Base-by-base conservation (phyloP, 2,888 invertebrate species). In the Sphaeridia pumilis region DNA sequence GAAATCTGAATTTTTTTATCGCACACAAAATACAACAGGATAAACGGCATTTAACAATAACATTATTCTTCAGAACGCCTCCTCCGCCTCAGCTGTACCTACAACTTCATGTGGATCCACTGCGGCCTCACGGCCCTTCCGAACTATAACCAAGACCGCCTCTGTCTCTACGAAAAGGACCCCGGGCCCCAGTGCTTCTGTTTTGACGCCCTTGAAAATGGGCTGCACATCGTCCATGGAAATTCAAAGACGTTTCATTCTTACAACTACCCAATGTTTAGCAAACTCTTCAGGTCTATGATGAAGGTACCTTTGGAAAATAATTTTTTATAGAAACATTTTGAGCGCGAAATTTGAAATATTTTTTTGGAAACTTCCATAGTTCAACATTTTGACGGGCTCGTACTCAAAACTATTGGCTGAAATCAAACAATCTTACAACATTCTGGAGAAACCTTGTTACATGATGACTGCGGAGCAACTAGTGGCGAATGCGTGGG, bases 51-150 rank as follows among this genome's bases (percentile, higher is more conserved):
- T 34, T 35, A n/a, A 34, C 24, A 25, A 27, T 46, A 10, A 4
- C 24, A n/a, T n/a, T n/a, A n/a, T n/a, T n/a, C 17, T 31, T 4
- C 35, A 52, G 52, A 52, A 28, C 46, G 47, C 34, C 21, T 52
- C 4, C 20, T 25, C 1, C 22, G 25, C n/a, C 34, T 52, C 2
- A 38, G 38, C 25, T 52, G 52, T 20, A 52, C 52, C 1, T 52
- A 47, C 25, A 52, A 52, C 25, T 52, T 52, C 31, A 3, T 47
- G 2, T 52, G 52, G 52, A 47, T 43, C 2, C 46, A 45, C 26
- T 52, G 52, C 34, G 52, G 52, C 1, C 28, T 47, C 20, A 38
- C 38, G 12, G 17, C 12, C 7, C 17, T 12, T 5, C 5, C 5
- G 5, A 17, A 14, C 20, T n/a, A n/a, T n/a, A n/a, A n/a, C n/a